phyloP scores from a whole-genome alignment of 2,113 vertebrate species.

The Nanger granti region DNA sequence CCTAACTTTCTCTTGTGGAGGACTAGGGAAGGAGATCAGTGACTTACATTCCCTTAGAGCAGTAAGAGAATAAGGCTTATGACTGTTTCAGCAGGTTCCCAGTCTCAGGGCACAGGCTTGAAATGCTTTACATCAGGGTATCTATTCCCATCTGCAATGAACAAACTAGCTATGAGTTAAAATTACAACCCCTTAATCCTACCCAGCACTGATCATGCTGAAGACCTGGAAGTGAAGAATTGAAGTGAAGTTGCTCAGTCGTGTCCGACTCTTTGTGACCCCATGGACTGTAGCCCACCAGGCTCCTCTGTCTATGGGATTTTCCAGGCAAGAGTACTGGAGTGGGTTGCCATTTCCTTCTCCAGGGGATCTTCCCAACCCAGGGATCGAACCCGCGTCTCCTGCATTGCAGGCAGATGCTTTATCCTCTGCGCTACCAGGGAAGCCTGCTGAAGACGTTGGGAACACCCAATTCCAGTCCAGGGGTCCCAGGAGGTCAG shows the following conservation, averaged over 20 bases:
- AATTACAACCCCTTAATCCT: neutral
- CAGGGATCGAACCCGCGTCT: too few species aligned
- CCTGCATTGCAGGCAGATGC: too few species aligned
- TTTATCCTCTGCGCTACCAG: too few species aligned
- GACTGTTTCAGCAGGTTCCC: neutral
- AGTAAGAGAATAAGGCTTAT: neutral
- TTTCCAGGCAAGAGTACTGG: too few species aligned
- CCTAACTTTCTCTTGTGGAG: neutral
- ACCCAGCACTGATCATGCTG: neutral
- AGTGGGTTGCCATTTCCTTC: too few species aligned
- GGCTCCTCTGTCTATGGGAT: too few species aligned
- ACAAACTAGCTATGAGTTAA: neutral
- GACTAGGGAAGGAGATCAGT: neutral
- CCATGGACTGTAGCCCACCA: too few species aligned
- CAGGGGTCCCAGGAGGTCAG: neutral
- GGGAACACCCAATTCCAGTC: neutral
- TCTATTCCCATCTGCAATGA: neutral
- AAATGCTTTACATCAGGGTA: neutral
- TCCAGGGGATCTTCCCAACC: too few species aligned
- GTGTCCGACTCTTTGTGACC: too few species aligned
- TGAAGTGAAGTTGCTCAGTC: too few species aligned
- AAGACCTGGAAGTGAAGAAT: neutral
- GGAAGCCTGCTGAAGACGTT: neutral
- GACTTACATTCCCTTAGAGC: neutral
- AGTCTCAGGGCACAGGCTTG: neutral